These are phyloP conservation scores for Arvicanthis niloticus DNA, from an alignment of 2,113 vertebrate species.

Conservation along the genomic window DNA sequence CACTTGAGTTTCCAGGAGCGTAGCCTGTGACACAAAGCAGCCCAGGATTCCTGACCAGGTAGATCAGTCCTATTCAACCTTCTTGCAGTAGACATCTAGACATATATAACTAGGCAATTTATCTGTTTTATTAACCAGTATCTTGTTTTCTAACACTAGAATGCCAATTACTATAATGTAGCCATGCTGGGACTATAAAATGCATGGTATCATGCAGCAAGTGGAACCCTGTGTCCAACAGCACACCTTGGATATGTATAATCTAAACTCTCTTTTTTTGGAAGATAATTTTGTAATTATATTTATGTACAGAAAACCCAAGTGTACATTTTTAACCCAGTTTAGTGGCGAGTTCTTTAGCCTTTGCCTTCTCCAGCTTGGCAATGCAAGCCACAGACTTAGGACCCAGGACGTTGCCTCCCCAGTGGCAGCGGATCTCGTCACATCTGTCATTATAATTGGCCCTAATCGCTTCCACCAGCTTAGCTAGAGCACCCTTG, in stretches of 20 bases:
- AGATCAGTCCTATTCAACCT: not conserved
- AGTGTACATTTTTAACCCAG: no score
- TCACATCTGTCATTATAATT: no score
- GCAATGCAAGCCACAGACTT: no score
- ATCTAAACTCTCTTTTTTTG: not conserved
- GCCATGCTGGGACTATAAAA: not conserved
- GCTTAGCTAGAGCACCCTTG: no score
- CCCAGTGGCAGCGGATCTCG: no score
- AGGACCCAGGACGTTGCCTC: no score
- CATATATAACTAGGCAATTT: not conserved
- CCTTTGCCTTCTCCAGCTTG: no score
- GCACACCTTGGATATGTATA: not conserved
- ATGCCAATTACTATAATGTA: not conserved
- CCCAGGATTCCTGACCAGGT: not conserved
- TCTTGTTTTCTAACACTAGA: not conserved
- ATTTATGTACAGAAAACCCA: no score
- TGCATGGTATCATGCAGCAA: not conserved
- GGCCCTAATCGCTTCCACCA: no score
- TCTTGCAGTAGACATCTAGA: not conserved
- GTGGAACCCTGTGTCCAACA: no score
- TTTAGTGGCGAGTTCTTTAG: no score
- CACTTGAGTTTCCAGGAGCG: not conserved
- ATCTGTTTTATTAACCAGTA: not conserved
- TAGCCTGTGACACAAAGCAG: not conserved
- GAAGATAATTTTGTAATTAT: no score